Evolutionary conservation across 2,888 invertebrate species (phyloP).

Genomic region (Odontocolon sp.): DNA sequence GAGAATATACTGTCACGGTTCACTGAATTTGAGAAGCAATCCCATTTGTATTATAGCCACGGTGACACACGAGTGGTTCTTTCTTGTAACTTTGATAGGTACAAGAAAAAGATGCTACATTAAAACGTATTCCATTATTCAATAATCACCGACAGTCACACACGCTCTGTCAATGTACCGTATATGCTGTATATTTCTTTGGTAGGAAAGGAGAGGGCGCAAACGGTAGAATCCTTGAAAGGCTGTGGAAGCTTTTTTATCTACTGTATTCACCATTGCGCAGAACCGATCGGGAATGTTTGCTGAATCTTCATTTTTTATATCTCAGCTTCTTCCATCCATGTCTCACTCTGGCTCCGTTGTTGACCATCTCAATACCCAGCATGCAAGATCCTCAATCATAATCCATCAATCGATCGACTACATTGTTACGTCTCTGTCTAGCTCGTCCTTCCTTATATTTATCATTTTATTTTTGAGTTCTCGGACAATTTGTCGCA

Average conservation of each 20-base stretch:
- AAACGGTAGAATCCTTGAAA: constrained; percentile 11
- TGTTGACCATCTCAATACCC: constrained; percentile 19
- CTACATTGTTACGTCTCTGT: constrained; percentile 18
- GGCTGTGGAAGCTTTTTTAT: constrained; percentile 11
- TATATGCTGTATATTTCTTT: constrained; percentile 13
- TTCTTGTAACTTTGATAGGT: constrained; percentile 8
- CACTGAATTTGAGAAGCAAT: constrained; percentile 39
- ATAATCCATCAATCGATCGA: constrained; percentile 48
- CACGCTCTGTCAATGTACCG: constrained; percentile 5
- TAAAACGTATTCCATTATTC: constrained; percentile 57
- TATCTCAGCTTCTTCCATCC: constrained; percentile 34
- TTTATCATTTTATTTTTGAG: constrained; percentile 31
- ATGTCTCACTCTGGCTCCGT: constrained; percentile 16
- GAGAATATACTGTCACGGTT: constrained; percentile 32
- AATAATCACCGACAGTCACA: constrained; percentile 35
- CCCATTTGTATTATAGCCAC: constrained; percentile 37
- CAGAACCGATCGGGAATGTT: constrained; percentile 9
- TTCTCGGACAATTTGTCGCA: constrained; percentile 40
- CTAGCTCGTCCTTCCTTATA: constrained; percentile 39
- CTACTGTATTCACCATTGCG: neutral
- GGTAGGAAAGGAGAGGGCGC: neutral
- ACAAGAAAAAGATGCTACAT: constrained; percentile 49
- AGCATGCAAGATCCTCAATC: constrained; percentile 32
- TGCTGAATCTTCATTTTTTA: constrained; percentile 5
- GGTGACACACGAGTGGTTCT: constrained; percentile 5